Base-by-base conservation (phyloP, 2,113 vertebrate species). In the Lycocorax pyrrhopterus region DNA sequence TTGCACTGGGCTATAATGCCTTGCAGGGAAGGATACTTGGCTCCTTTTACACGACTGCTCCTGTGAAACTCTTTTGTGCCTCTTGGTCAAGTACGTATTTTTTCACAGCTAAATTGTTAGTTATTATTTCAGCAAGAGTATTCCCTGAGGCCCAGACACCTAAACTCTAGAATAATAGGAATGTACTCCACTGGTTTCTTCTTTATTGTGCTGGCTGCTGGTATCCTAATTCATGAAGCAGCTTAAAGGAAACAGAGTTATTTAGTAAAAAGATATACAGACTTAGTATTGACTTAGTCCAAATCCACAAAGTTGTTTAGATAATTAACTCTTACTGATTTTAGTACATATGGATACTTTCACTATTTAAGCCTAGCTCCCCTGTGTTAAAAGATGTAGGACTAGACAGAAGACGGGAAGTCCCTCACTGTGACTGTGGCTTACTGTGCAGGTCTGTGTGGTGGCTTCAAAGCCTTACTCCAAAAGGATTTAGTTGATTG, bases 91-190 rank as follows among this genome's bases (percentile, higher is more conserved):
- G 41, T 37, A 58, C 12, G 4, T 64, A 7, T 41, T 67, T 91
- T 93, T 87, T 64, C 32, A 14, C 11, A 12, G 5, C 12, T 80
- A 43, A 58, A 49, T 66, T 69, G 12, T 83, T 91, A 82, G 59
- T 79, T 93, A 55, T 78, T 84, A 60, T 49, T 93, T 76, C 49
- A 83, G 23, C 22, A 83, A 83, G n/a, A 76, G 79, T 83, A 69
- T 62, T 90, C 16, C 71, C 59, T 2, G 8, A 73, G 67, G 32
- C 26, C 41, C 12, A 72, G 32, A 23, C 37, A 80, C 16, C 37
- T 69, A 60, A 76, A 68, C 20, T 73, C n/a, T 53, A 29, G 26
- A 55, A 66, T 56, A 79, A 83, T 69, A 73, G 7, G 17, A 73
- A 73, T 30, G 15, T 44, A 60, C 17, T 52, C 17, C 13, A 33